Base-by-base conservation (phyloP, 1,140 invertebrate species). In the Epicauta chinensis region DNA sequence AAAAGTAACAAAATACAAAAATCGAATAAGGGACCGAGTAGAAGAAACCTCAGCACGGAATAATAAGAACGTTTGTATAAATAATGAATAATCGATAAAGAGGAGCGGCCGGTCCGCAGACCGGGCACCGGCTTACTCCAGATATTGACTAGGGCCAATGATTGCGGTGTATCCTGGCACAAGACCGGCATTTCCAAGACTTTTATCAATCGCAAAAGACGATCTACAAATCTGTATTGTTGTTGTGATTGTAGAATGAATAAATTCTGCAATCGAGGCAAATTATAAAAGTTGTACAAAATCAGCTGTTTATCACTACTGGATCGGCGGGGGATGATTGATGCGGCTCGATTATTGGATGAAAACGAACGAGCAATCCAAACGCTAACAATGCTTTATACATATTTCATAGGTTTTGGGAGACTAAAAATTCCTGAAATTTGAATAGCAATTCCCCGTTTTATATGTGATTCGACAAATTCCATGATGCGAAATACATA, bases 81-180 rank as follows among this genome's bases (percentile, higher is more conserved):
- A 67, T 67, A 65, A 67, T 67, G 65, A 67, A 67, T 67, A 67
- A 67, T 67, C 65, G 61, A 67, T 67, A 61, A 58, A 64, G 60
- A 60, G 53, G 54, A 56, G 58, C 57, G 60, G 58, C 53, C 51
- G 23, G 51, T 42, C 40, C 37, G 51, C 42, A 56, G 60, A 57
- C 62, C 62, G 58, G 61, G 63, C 61, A 65, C 63, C 55, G 63
- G 51, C 58, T 65, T 61, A 65, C 64, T 63, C 64, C 61, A 65
- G 62, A 64, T 65, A 65, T 65, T 60, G 64, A 65, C 64, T 63
- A 51, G 45, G 45, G 45, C 45, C 45, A 38, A 41, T 41, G 37
- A 50, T 50, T 51, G 49, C 16, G 49, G 30, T 42, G 39, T 38
- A 35, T 35, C 39, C 49, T 51, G 49, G 49, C 40, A 51, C 49